These are phyloP conservation scores for Cancer borealis DNA, from an alignment of 2,888 invertebrate species.

Conservation along the genomic window DNA sequence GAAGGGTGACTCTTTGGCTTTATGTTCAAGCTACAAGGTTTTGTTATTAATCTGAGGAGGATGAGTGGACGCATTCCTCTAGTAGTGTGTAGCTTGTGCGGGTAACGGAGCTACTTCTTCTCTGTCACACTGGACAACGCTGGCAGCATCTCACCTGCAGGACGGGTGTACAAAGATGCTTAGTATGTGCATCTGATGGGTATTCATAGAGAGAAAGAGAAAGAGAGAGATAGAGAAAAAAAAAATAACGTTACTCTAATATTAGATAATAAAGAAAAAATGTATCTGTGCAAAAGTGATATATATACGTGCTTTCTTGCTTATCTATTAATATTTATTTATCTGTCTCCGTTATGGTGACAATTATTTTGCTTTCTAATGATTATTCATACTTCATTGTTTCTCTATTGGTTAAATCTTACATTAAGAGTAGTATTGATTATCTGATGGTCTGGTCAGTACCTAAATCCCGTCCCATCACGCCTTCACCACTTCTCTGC, in stretches of 20 bases:
- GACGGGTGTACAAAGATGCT: not conserved
- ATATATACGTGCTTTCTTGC: too few relatives aligned
- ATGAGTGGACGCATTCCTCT: not conserved
- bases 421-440: too few relatives aligned
- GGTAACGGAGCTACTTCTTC: conserved; percentile 4
- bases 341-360: too few relatives aligned
- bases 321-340: too few relatives aligned
- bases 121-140: not conserved
- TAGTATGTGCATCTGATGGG: not conserved
- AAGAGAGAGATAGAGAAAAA: conserved; percentile 38
- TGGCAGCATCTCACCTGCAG: not conserved
- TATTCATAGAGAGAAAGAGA: not conserved
- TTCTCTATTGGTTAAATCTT: too few relatives aligned
- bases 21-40: not conserved
- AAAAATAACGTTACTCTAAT: not conserved
- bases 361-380: too few relatives aligned
- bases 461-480: too few relatives aligned
- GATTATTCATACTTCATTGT: too few relatives aligned
- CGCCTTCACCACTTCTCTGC: too few relatives aligned
- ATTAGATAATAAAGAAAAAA: too few relatives aligned
- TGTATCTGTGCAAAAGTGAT: too few relatives aligned
- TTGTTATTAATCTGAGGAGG: not conserved
- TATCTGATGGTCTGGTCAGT: too few relatives aligned
- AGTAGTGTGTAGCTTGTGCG: not conserved
- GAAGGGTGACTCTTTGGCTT: not conserved